Percentiles rank a stretch among this genome's conserved stretches.
These are phyloP conservation scores for Pitangus sulphuratus DNA, from an alignment of 2,797 vertebrate species.

Conservation along the genomic window DNA sequence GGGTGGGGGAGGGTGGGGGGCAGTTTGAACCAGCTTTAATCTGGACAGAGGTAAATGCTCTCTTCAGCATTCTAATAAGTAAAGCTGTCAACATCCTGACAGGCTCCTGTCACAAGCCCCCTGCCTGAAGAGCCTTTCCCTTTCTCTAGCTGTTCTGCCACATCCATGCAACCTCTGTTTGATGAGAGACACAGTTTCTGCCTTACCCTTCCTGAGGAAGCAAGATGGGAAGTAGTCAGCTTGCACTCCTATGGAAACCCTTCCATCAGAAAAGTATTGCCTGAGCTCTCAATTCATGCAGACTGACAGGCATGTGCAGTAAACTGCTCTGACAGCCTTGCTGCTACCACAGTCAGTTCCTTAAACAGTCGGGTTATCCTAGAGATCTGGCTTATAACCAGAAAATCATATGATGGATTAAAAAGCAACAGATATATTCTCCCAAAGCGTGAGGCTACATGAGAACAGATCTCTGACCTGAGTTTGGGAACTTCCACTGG, in stretches of 20 bases:
- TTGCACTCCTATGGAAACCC: fast-evolving
- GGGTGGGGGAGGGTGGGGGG: too few relatives aligned
- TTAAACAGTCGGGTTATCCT: neutral
- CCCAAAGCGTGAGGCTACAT: neutral
- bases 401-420: neutral
- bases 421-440: neutral
- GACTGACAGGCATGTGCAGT: neutral
- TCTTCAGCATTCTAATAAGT: neutral
- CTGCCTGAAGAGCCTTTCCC: neutral
- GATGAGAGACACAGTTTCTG: neutral
- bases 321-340: neutral
- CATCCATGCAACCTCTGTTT: neutral
- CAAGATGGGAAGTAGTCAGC: neutral
- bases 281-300: neutral
- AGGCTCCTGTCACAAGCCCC: neutral
- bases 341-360: neutral
- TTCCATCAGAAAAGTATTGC: neutral
- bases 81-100: neutral
- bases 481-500: neutral
- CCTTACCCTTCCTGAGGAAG: neutral
- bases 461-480: neutral
- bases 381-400: neutral
- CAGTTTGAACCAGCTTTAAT: neutral
- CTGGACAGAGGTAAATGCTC: neutral
- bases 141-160: neutral